Conservation (phyloP, 53 echinoderm and acorn worm genomes). For the Temnopleurus reevesii region DNA sequence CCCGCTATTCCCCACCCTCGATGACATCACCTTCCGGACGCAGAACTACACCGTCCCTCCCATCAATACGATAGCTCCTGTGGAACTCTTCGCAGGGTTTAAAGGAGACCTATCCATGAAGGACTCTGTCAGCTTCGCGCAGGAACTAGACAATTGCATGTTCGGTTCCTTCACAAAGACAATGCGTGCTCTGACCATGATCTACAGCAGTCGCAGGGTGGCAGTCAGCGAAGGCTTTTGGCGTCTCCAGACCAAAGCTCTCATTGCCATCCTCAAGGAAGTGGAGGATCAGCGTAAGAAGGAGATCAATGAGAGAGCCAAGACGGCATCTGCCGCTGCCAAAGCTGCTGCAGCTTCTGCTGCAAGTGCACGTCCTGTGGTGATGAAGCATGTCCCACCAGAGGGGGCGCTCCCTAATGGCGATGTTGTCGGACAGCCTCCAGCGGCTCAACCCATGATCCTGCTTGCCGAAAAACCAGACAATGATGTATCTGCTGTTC, state of each 20-base stretch:
- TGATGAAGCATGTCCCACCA: neutral
- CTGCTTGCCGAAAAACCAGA: neutral
- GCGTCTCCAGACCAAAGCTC: conserved; percentile 53
- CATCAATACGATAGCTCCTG: conserved; percentile 29
- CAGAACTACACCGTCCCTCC: conserved; percentile 33
- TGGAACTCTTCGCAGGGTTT: conserved; percentile 17
- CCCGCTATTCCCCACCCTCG: conserved; percentile 44
- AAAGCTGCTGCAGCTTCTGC: conserved; percentile 41
- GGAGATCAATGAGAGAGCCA: conserved; percentile 32
- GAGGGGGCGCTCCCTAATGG: conserved; percentile 28
- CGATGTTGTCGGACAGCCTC: neutral
- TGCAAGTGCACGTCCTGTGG: conserved; percentile 33
- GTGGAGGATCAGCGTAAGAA: conserved; percentile 52
- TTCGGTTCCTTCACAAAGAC: conserved; percentile 40
- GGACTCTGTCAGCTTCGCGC: conserved; percentile 4
- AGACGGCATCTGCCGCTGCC: conserved; percentile 49
- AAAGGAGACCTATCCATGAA: conserved; percentile 17
- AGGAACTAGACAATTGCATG: conserved; percentile 38
- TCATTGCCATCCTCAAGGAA: conserved; percentile 55
- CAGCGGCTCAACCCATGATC: conserved; percentile 31
- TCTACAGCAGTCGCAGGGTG: conserved; percentile 46
- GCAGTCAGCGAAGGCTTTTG: conserved; percentile 56
- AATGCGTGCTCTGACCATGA: conserved; percentile 40
- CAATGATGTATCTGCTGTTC: neutral
- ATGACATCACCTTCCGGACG: conserved; percentile 36